Conservation (phyloP, 2,888 invertebrate genomes). For the Thera obeliscata region DNA sequence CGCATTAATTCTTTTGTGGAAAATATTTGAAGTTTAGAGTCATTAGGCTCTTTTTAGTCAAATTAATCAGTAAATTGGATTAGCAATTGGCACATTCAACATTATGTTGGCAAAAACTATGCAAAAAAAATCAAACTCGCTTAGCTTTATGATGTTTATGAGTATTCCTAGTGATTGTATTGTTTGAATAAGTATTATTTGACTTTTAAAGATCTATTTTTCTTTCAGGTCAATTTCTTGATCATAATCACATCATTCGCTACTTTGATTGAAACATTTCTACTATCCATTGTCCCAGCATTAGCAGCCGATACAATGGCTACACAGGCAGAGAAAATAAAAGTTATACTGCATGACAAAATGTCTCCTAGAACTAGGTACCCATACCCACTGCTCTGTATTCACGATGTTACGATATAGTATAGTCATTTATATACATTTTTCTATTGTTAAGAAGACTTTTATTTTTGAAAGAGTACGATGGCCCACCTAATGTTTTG, state of each 20-base stretch:
- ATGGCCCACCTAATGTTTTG: too few relatives aligned
- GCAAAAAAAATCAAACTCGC: too few relatives aligned
- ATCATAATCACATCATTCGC: background rate
- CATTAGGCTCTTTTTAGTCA: too few relatives aligned
- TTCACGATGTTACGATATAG: too few relatives aligned
- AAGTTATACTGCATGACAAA: constrained; percentile 2
- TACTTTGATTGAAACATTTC: background rate
- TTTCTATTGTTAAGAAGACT: background rate
- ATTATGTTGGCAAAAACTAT: too few relatives aligned
- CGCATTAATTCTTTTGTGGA: too few relatives aligned
- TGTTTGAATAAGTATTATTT: background rate
- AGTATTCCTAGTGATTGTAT: too few relatives aligned
- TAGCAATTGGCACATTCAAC: too few relatives aligned
- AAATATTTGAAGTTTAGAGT: too few relatives aligned
- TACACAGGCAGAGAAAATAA: constrained; percentile 1
- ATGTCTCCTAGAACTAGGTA: background rate
- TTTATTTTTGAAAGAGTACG: background rate
- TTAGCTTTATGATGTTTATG: too few relatives aligned
- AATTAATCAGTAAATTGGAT: too few relatives aligned
- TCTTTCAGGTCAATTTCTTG: background rate
- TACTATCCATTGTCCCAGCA: background rate
- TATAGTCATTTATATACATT: background rate
- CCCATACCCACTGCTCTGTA: background rate
- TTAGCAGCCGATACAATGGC: background rate
- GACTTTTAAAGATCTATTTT: background rate